Evolutionary conservation across 2,888 invertebrate species (phyloP).

Genomic region (Limnephilus lunatus): DNA sequence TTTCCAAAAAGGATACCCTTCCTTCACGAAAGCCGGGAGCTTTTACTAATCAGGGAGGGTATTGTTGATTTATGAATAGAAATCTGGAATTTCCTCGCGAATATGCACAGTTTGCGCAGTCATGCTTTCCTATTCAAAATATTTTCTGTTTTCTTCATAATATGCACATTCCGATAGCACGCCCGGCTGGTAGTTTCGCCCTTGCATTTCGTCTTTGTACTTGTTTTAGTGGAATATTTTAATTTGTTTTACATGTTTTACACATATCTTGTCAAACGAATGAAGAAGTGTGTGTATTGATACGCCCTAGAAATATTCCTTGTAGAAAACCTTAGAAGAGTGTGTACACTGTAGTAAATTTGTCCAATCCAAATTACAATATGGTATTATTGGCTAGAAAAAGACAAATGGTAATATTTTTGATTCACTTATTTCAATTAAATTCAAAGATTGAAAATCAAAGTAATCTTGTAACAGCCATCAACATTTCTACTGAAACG

Average conservation of each 20-base stretch:
- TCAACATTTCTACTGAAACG: too few relatives aligned
- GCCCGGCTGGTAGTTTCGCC: not conserved
- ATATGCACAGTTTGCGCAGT: slow-evolving; percentile 11
- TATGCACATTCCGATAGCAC: not conserved
- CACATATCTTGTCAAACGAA: too few relatives aligned
- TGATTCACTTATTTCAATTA: too few relatives aligned
- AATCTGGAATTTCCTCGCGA: slow-evolving; percentile 11
- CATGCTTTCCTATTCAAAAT: not conserved
- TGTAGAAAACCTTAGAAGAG: too few relatives aligned
- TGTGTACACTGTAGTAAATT: too few relatives aligned
- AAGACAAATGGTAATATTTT: too few relatives aligned
- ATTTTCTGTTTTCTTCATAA: not conserved
- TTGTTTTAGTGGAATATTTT: not conserved
- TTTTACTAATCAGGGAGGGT: slow-evolving; percentile 34
- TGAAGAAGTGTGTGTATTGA: too few relatives aligned
- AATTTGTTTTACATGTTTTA: not conserved
- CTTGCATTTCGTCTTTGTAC: not conserved
- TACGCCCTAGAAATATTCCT: too few relatives aligned
- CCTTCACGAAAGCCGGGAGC: not conserved
- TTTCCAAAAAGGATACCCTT: not conserved
- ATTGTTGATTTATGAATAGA: slow-evolving; percentile 45
- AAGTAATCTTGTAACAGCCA: too few relatives aligned
- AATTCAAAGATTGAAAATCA: too few relatives aligned
- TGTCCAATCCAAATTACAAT: too few relatives aligned
- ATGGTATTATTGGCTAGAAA: too few relatives aligned